Evolutionary conservation across 1,140 invertebrate genomes (phyloP).

Genomic region (Geopemphigus sp.): DNA sequence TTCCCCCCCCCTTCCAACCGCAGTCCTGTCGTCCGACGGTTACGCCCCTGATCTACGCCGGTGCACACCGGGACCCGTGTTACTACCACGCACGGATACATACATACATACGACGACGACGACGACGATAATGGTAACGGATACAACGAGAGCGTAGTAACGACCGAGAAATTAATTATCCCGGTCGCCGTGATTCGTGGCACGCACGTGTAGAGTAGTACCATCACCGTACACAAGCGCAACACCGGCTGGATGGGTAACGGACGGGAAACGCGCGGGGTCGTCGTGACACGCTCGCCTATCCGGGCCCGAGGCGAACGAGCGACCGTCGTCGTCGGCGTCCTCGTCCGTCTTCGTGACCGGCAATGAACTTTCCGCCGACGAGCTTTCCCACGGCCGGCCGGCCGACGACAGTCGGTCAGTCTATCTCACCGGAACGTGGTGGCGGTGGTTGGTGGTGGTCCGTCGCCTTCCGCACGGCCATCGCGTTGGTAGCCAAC

Average conservation of each 20-base stretch:
- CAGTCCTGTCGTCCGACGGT: too few relatives aligned
- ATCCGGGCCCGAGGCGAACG: neutral
- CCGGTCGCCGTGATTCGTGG: too few relatives aligned
- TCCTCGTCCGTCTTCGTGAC: neutral
- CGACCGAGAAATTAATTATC: conserved; percentile 7
- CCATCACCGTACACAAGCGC: neutral
- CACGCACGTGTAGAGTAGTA: too few relatives aligned
- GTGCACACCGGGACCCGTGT: too few relatives aligned
- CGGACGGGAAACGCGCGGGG: neutral
- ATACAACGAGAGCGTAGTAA: neutral
- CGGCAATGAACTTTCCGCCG: conserved; percentile 38
- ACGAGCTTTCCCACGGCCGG: conserved; percentile 38
- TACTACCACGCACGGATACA: too few relatives aligned
- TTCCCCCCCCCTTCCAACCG: too few relatives aligned
- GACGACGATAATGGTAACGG: neutral
- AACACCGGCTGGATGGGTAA: neutral
- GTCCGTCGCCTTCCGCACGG: neutral
- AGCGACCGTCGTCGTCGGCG: neutral
- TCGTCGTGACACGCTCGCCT: neutral
- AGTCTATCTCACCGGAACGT: conserved; percentile 31
- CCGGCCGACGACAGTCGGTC: neutral
- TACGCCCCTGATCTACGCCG: too few relatives aligned
- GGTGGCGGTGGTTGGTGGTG: too few relatives aligned
- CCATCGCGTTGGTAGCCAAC: conserved; percentile 39
- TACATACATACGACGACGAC: too few relatives aligned